phyloP scores from a whole-genome alignment of 1,140 invertebrate species.

The Aphis craccivora region DNA sequence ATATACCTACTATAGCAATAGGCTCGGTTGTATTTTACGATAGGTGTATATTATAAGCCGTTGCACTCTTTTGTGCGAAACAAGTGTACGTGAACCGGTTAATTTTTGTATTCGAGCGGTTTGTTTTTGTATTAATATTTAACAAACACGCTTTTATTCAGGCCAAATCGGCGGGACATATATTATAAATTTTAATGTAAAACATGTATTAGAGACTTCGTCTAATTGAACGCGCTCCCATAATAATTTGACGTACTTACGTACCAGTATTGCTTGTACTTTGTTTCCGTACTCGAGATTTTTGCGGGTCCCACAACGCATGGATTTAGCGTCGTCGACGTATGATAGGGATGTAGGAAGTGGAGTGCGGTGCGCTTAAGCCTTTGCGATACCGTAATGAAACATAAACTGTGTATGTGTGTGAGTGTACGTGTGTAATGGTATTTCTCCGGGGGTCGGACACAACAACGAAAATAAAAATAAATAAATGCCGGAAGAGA shows the following conservation, averaged over 20 bases:
- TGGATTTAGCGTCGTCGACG: background rate
- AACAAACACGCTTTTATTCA: constrained; percentile 32
- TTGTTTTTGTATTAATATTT: constrained; percentile 55
- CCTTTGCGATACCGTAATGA: background rate
- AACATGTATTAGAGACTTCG: background rate
- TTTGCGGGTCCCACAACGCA: constrained; percentile 15
- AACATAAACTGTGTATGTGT: background rate
- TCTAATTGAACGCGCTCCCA: constrained; percentile 53
- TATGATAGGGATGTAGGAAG: background rate
- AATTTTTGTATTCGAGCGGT: background rate
- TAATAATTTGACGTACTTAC: constrained; percentile 10
- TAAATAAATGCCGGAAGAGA: constrained; percentile 40
- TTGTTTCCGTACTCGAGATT: constrained; percentile 10
- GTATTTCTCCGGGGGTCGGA: background rate
- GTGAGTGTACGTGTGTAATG: constrained; percentile 1
- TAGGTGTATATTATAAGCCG: background rate
- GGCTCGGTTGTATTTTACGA: background rate
- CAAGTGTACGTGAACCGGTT: constrained; percentile 45
- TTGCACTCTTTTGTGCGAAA: constrained; percentile 3
- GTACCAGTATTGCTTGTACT: background rate
- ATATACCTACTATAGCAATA: background rate
- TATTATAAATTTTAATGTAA: background rate
- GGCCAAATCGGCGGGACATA: background rate
- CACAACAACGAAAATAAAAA: background rate
- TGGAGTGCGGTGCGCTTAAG: background rate